Base-by-base conservation (phyloP, 2,797 vertebrate species). In the Etheostoma perlongum region DNA sequence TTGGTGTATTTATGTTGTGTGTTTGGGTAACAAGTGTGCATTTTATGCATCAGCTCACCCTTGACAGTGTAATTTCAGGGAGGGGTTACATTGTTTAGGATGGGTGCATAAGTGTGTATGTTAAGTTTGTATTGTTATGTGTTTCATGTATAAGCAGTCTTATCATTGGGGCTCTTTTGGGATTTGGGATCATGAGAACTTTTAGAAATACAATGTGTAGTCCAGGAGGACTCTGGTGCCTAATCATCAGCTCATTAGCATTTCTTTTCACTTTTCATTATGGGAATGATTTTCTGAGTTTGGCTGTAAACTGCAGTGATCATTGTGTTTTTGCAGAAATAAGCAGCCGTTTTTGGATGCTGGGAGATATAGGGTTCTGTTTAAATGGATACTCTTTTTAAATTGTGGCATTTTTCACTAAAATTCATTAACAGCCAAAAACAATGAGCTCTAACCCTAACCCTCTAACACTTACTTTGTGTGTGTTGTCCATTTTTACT, bases 211-310 rank as follows among this genome's bases (percentile, higher is more conserved):
- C 9, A n/a, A 19, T 57, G 58, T 57, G 2, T 11, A 19, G 7
- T 27, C 18, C 13, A 67, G 13, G 53, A n/a, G 11, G 19, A 33
- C 40, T 71, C 33, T 47, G 46, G 10, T 65, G 78, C 58, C 60
- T 63, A 72, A 82, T 80, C 67, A 78, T 36, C 8, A 1, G 12
- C 52, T 83, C 27, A 67, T 81, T 85, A 77, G 36, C 63, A 72
- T 66, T 18, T 13, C 2, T 16, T 42, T 30, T 4, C 54, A 16
- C 13, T 67, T 65, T 67, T 42, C 44, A 36, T 60, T 8, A 66
- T 8, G 3, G 21, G 60, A 72, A 69, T 25, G 16, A 27, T 69
- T 72, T 25, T 55, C 53, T 30, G 11, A 72, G 76, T 60, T 54
- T 79, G 79, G 69, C 63, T 78, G 19, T 23, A 60, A 76, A 53